Evolutionary conservation across 1,140 invertebrate species (phyloP), one percentile per base, ranked within the genome.

Genomic region (Carposina sasakii): DNA sequence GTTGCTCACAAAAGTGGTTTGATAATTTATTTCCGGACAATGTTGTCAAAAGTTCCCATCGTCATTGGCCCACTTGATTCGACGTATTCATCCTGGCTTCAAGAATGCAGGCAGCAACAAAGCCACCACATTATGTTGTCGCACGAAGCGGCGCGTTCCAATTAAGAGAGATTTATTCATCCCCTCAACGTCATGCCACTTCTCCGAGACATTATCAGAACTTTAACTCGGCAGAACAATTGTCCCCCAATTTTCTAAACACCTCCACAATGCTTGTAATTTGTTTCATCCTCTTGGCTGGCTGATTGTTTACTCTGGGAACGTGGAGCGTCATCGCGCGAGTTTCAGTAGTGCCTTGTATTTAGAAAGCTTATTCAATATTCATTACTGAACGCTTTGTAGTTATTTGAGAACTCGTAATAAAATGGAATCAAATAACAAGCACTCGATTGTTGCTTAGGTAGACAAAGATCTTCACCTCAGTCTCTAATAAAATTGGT

Each of bases 161-260:
- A 79, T 79, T 82, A 82, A 72, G 64, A 55, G 63, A 73, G 69
- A 76, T 78, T 81, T 78, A 81, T 81, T 78, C 61, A 69, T 76
- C 58, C 60, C 60, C 52, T 60, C 52, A 48, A 54, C 57, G 60
- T 60, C 60, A 56, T 61, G 60, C 58, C 66, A 69, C 57, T 76
- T 60, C 68, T 70, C 60, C 51, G 58, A 73, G 68, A 72, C 71
- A 70, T 78, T 73, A 78, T 76, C 71, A 78, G 63, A 73, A 66
- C 71, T 72, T 77, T 73, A 71, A 76, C 65, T 72, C 65, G 62
- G 64, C 64, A 63, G 64, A 68, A 74, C 73, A 68, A 76, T 75
- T 78, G 70, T 73, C 68, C 64, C 66, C 66, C 65, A 72, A 78
- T 75, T 74, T 78, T 76, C 70, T 71, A 82, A 76, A 74, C 74